Conservation (phyloP, 35 echinoderm and acorn worm genomes). For the Strongylocentrotus purpuratus region DNA sequence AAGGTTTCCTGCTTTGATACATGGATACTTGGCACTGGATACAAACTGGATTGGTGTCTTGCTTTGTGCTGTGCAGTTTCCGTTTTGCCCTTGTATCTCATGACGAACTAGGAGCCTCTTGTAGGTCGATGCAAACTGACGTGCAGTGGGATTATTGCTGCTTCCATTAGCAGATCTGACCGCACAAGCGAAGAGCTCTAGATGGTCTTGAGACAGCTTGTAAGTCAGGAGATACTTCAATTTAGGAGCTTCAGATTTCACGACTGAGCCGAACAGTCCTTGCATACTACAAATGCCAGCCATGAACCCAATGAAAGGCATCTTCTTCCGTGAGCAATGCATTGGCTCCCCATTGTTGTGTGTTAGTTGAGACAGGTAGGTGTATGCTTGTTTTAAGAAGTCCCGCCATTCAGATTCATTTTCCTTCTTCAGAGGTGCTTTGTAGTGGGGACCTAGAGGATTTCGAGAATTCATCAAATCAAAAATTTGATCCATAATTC, state of each 20-base stretch:
- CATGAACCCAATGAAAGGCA: conserved; percentile 65
- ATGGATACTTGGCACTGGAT: too few relatives aligned
- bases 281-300: conserved; percentile 58
- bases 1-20: too few relatives aligned
- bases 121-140: too few relatives aligned
- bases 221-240: conserved; percentile 70
- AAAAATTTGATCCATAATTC: conserved; percentile 61
- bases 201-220: conserved; percentile 70
- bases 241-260: neutral
- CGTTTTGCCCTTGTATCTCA: conserved; percentile 1
- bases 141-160: too few relatives aligned
- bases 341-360: conserved; percentile 29
- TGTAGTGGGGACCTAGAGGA: conserved; percentile 49
- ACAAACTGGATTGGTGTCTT: neutral
- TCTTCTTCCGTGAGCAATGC: conserved; percentile 25
- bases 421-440: conserved; percentile 28
- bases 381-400: conserved; percentile 18
- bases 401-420: conserved; percentile 14
- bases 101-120: conserved; percentile 28
- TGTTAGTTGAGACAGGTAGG: conserved; percentile 35
- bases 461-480: conserved; percentile 71
- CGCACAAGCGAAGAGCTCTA: conserved; percentile 63
- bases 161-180: neutral
- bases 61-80: conserved; percentile 38
- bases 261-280: conserved; percentile 28